phyloP scores from a whole-genome alignment of 1,140 invertebrate species.

The Eupristina koningsbergeri region DNA sequence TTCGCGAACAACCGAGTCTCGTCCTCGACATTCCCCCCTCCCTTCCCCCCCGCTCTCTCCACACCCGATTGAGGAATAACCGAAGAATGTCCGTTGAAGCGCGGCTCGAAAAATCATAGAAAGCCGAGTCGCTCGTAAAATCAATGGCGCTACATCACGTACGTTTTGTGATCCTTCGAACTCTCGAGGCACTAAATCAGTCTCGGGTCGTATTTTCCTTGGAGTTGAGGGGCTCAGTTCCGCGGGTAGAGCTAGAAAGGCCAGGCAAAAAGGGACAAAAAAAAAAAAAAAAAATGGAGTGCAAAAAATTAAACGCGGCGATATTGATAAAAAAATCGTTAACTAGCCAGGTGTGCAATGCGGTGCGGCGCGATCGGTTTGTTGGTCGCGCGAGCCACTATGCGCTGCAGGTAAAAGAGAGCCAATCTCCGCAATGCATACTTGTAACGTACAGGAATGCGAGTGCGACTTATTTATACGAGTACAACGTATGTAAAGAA shows the following conservation, averaged over 20 bases:
- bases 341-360: background rate
- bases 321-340: slow-evolving; percentile 8
- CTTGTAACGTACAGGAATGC: background rate
- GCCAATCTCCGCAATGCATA: background rate
- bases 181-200: slow-evolving; percentile 18
- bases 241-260: background rate
- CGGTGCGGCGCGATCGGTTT: background rate
- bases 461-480: background rate
- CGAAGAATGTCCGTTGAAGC: background rate
- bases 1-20: too few relatives aligned
- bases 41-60: too few relatives aligned
- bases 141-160: background rate
- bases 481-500: slow-evolving; percentile 10
- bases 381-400: background rate
- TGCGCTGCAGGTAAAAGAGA: background rate
- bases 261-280: background rate
- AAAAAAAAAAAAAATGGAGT: too few relatives aligned
- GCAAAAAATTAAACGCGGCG: background rate
- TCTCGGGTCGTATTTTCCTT: background rate
- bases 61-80: too few relatives aligned
- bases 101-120: slow-evolving; percentile 1
- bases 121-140: slow-evolving; percentile 22
- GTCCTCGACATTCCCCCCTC: too few relatives aligned
- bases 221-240: background rate
- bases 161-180: background rate